These are phyloP conservation scores for Lasioglossum vierecki DNA, from an alignment of 2,888 invertebrate genomes.

Conservation along the genomic window DNA sequence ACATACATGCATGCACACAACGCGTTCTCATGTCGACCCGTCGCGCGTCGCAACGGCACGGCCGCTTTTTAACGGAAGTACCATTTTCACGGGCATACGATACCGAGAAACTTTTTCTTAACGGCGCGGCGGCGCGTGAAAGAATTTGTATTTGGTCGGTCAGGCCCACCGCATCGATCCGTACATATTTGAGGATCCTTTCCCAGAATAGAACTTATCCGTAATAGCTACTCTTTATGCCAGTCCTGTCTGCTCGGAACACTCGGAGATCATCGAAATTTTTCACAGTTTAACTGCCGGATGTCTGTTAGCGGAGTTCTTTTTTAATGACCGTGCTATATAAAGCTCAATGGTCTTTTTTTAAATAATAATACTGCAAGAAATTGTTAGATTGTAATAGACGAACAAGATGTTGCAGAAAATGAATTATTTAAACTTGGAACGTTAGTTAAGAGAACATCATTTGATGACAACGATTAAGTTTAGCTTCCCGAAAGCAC, in stretches of 20 bases:
- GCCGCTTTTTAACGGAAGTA: not conserved
- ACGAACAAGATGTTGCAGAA: not conserved
- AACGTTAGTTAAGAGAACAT: no score
- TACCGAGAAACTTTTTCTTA: constrained; percentile 3
- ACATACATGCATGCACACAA: not conserved
- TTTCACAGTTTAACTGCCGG: not conserved
- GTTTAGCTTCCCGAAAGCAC: not conserved
- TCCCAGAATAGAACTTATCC: constrained; percentile 1
- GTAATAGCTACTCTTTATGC: constrained; percentile 5
- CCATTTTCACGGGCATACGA: not conserved
- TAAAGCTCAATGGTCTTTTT: not conserved
- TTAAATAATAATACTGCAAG: not conserved
- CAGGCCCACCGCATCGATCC: not conserved
- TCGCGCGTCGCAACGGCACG: not conserved
- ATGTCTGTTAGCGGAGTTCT: not conserved
- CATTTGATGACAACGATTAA: not conserved
- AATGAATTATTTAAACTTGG: no score
- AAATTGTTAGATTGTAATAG: not conserved
- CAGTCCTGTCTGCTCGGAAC: not conserved
- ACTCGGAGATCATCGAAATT: not conserved
- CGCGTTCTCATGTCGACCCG: constrained; percentile 5
- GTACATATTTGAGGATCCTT: not conserved
- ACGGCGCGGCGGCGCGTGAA: constrained; percentile 6
- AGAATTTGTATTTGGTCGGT: constrained; percentile 1
- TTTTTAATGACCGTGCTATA: not conserved